Evolutionary conservation across 2,113 vertebrate species (phyloP).

Genomic region (Pica pica): DNA sequence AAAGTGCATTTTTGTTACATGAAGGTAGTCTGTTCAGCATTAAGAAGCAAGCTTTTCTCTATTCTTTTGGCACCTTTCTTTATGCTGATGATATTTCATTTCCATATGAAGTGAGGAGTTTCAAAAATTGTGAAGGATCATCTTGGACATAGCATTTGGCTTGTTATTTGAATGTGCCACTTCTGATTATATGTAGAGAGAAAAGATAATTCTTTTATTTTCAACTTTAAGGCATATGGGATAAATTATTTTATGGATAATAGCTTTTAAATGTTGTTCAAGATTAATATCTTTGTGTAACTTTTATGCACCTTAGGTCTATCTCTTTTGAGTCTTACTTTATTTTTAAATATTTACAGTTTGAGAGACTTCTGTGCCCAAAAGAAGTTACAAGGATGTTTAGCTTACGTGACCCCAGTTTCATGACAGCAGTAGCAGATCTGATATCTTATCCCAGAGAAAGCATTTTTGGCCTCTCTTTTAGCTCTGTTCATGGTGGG

Average conservation of each 20-base stretch:
- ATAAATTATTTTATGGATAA: background rate
- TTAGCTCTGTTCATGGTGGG: slow-evolving; percentile 66
- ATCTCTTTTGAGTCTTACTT: slow-evolving; percentile 26
- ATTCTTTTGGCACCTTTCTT: background rate
- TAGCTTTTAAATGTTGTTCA: slow-evolving; percentile 16
- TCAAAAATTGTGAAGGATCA: background rate
- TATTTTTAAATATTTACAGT: slow-evolving; percentile 65
- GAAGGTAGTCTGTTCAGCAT: background rate
- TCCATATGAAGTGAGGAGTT: background rate
- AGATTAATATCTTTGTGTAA: slow-evolving; percentile 32
- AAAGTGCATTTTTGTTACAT: background rate
- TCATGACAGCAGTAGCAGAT: slow-evolving; percentile 75
- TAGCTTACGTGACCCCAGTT: slow-evolving; percentile 74
- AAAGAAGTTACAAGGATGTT: slow-evolving; percentile 62
- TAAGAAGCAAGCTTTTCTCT: background rate
- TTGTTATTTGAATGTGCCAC: background rate
- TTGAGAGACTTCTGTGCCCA: slow-evolving; percentile 58
- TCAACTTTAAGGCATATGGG: background rate
- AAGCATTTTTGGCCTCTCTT: slow-evolving; percentile 73
- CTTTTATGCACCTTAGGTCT: slow-evolving; percentile 47
- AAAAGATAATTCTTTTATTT: slow-evolving; percentile 4
- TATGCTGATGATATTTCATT: background rate
- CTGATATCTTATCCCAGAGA: slow-evolving; percentile 74
- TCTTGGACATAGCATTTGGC: background rate
- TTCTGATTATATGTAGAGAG: background rate